Evolutionary conservation across 2,797 vertebrate species (phyloP), one percentile per base, ranked within the genome.

Genomic region (Moxostoma hubbsi): DNA sequence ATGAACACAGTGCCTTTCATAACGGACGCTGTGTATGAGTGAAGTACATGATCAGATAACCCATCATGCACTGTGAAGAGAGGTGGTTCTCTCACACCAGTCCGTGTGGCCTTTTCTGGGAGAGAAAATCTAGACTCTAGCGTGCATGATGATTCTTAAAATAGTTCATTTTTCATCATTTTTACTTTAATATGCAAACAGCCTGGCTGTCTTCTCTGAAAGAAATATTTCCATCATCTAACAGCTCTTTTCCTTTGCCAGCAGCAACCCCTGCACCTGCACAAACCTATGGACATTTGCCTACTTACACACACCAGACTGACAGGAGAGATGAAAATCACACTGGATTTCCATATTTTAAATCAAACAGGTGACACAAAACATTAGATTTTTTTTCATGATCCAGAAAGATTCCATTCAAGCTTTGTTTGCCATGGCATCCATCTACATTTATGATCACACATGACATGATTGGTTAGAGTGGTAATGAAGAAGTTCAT

Each of bases 11-110:
- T 63, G 55, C 59, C 74, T 71, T 66, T 75, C 66, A 72, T 75
- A 71, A 46, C 15, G 73, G 50, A 81, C 43, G 43, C 73, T 16
- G 73, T 64, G 53, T 62, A 77, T 65, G 77, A 84, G 36, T 36
- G 4, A 4, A 4, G 77, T 73, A 80, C 68, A 80, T 84, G 74
- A 82, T 82, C 73, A 82, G 69, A 83, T 81, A 72, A 82, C 55
- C 65, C 73, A 65, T 83, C 77, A 73, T 62, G 69, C 64, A 77
- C 71, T 73, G 50, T 54, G 18, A 46, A 81, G 57, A 81, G 65
- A 47, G 64, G 62, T 69, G 73, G 82, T 86, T 78, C 78, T 82
- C 73, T 67, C 7, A 6, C 74, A 73, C 57, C 50, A n/a, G 75
- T 67, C 75, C 75, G 43, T 2, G n/a, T 45, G 49, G 64, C 53